Percentiles rank a stretch among this genome's conserved stretches.
Evolutionary conservation across 2,113 vertebrate species (phyloP).

Genomic region (Callipepla squamata): DNA sequence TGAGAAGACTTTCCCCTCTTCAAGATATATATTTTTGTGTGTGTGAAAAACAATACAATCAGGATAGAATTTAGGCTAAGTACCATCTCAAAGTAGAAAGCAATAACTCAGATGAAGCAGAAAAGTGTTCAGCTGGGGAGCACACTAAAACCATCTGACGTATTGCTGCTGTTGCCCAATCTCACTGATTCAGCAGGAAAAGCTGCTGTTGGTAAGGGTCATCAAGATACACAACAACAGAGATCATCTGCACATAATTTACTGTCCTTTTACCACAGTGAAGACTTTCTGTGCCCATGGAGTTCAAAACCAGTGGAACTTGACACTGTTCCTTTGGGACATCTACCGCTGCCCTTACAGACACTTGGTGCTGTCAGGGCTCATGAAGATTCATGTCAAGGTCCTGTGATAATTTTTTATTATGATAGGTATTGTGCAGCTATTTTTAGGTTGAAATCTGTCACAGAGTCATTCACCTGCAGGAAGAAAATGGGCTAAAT

Average conservation of each 20-base stretch:
- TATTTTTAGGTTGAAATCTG: conserved; percentile 1
- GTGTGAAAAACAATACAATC: neutral
- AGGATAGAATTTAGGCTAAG: neutral
- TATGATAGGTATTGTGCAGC: neutral
- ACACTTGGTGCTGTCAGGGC: rapidly evolving
- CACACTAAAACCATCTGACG: neutral
- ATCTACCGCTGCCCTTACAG: neutral
- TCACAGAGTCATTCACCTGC: neutral
- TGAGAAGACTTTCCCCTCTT: neutral
- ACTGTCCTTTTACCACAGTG: neutral
- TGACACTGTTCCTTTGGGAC: neutral
- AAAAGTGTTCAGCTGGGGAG: neutral
- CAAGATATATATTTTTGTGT: no score
- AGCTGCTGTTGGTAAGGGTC: neutral
- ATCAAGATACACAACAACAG: neutral
- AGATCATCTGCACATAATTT: neutral
- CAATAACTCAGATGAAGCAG: neutral
- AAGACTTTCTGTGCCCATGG: neutral
- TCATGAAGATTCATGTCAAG: neutral
- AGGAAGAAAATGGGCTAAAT: neutral
- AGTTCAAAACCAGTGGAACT: neutral
- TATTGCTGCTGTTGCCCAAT: neutral
- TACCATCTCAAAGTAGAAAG: neutral
- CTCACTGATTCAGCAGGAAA: neutral
- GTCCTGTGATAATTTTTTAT: neutral